phyloP scores from a whole-genome alignment of 2,888 invertebrate genomes.

The Leptura quadrifasciata region DNA sequence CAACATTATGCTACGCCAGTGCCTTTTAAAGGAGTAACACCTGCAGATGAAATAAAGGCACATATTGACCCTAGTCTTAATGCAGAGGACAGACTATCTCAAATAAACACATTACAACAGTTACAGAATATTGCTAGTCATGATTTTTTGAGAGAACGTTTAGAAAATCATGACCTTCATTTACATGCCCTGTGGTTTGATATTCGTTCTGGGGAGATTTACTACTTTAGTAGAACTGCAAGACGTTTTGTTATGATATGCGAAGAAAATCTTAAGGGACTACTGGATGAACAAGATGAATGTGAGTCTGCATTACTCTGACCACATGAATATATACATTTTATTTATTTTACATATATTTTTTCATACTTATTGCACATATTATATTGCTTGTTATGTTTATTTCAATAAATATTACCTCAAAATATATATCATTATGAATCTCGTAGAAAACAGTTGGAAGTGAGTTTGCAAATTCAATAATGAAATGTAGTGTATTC shows the following conservation, averaged over 20 bases:
- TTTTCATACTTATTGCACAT: no score
- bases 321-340: not conserved
- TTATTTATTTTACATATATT: not conserved
- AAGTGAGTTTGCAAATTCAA: no score
- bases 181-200: constrained; percentile 98
- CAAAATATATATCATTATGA: no score
- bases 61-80: constrained; percentile 95
- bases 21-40: constrained; percentile 90
- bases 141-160: constrained; percentile 88
- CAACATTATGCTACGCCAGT: constrained; percentile 84
- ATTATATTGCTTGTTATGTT: no score
- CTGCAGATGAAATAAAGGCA: constrained; percentile 91
- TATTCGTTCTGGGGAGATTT: constrained; percentile 96
- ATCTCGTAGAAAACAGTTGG: no score
- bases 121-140: constrained; percentile 95
- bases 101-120: constrained; percentile 95
- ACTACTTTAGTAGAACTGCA: constrained; percentile 91
- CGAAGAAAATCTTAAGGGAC: constrained; percentile 84
- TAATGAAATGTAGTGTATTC: no score
- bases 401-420: no score
- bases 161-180: constrained; percentile 88
- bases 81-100: constrained; percentile 94
- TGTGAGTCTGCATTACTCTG: constrained; percentile 82
- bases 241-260: constrained; percentile 92
- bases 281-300: constrained; percentile 85